Evolutionary conservation across 1,140 invertebrate species (phyloP).

Genomic region (Orchestia grillus): DNA sequence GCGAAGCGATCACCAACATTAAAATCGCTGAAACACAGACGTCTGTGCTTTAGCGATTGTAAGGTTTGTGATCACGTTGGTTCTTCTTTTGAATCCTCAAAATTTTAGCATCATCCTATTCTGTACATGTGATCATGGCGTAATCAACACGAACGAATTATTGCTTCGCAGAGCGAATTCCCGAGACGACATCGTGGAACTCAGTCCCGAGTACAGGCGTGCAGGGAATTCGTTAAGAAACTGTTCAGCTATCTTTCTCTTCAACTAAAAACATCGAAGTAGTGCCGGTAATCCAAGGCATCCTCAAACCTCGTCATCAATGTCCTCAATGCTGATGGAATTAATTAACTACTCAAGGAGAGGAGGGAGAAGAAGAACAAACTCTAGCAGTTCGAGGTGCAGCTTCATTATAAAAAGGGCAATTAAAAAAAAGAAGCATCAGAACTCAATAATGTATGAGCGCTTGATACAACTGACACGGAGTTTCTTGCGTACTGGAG

Average conservation of each 20-base stretch:
- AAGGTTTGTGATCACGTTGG: too few relatives aligned
- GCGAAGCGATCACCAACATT: too few relatives aligned
- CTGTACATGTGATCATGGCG: background rate
- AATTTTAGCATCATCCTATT: background rate
- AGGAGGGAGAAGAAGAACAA: background rate
- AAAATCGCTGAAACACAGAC: too few relatives aligned
- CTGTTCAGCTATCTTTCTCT: background rate
- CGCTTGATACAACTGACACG: background rate
- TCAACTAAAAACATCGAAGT: background rate
- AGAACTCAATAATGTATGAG: background rate
- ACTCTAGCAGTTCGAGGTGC: background rate
- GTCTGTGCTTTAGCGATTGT: too few relatives aligned
- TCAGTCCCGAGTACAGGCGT: background rate
- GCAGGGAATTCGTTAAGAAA: background rate
- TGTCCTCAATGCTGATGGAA: background rate
- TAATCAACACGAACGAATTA: background rate
- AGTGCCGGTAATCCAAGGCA: background rate
- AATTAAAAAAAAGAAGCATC: background rate
- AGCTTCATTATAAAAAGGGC: background rate
- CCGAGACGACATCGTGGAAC: background rate
- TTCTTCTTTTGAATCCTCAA: too few relatives aligned
- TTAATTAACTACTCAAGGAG: too few relatives aligned
- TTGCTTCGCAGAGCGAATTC: background rate
- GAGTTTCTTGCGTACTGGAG: background rate
- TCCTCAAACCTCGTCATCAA: background rate